A percentile compares a stretch with the other conserved stretches of the same genome.
Conservation (phyloP, 1,140 invertebrate genomes). For the Melanaphis sacchari region DNA sequence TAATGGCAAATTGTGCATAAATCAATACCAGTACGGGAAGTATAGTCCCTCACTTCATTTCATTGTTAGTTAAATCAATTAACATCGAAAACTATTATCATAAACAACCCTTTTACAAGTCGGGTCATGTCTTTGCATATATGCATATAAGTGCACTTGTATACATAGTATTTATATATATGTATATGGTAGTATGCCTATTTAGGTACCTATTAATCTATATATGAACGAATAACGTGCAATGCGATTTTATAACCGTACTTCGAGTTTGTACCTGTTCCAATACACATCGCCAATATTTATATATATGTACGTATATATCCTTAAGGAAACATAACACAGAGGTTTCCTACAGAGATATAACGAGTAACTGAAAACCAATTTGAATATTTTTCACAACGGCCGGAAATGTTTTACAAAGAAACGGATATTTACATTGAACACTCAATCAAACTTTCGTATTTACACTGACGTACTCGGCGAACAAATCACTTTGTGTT, state of each 20-base stretch:
- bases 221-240: neutral
- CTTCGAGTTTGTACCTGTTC: neutral
- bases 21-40: neutral
- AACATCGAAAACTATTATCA: neutral
- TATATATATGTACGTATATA: neutral
- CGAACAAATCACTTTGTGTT: conserved; percentile 53
- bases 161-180: neutral
- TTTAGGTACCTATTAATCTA: neutral
- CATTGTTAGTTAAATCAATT: neutral
- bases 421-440: conserved; percentile 57
- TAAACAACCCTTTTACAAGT: neutral
- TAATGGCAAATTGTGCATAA: neutral
- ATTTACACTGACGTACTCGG: conserved; percentile 44
- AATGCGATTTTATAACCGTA: neutral
- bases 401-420: conserved; percentile 54
- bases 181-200: neutral
- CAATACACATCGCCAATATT: neutral
- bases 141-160: neutral
- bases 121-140: neutral
- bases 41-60: no score
- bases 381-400: conserved; percentile 47
- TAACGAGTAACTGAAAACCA: conserved; percentile 56
- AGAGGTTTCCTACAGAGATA: conserved; percentile 22
- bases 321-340: conserved; percentile 6
- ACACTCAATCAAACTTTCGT: conserved; percentile 56